phyloP scores from a whole-genome alignment of 1,140 invertebrate genomes.

The Atta colombica region DNA sequence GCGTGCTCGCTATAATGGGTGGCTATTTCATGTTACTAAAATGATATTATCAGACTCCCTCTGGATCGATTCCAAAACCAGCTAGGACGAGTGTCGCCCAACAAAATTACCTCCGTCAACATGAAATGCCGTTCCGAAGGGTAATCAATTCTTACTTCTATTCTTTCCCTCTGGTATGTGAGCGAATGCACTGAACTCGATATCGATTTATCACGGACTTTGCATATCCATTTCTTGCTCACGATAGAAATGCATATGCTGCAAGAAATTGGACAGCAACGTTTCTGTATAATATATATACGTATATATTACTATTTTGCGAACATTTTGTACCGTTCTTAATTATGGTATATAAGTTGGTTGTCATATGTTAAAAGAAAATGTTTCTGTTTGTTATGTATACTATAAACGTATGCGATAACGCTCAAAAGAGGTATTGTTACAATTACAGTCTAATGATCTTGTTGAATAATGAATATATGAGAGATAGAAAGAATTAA shows the following conservation, averaged over 20 bases:
- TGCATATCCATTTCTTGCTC: conserved; percentile 34
- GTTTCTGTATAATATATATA: background rate
- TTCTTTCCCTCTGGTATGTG: background rate
- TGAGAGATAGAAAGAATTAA: conserved; percentile 27
- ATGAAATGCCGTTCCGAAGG: conserved; percentile 71
- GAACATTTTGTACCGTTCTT: conserved; percentile 15
- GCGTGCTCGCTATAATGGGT: conserved; percentile 76
- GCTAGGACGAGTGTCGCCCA: conserved; percentile 79
- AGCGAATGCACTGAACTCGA: conserved; percentile 1
- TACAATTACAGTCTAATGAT: background rate
- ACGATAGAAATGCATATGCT: conserved; percentile 3
- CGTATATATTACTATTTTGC: background rate
- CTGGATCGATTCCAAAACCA: conserved; percentile 80
- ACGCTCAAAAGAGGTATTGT: background rate
- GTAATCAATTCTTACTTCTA: conserved; percentile 49
- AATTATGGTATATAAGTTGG: background rate
- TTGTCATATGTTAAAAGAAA: background rate
- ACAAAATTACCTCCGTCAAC: conserved; percentile 77
- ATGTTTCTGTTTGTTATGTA: background rate
- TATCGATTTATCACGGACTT: conserved; percentile 41
- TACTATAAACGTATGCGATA: background rate
- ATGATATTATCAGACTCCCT: conserved; percentile 80
- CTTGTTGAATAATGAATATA: background rate
- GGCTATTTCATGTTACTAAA: conserved; percentile 81
- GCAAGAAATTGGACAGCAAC: conserved; percentile 22